Evolutionary conservation across 2,888 invertebrate species (phyloP).

Genomic region (Lottia scabra): DNA sequence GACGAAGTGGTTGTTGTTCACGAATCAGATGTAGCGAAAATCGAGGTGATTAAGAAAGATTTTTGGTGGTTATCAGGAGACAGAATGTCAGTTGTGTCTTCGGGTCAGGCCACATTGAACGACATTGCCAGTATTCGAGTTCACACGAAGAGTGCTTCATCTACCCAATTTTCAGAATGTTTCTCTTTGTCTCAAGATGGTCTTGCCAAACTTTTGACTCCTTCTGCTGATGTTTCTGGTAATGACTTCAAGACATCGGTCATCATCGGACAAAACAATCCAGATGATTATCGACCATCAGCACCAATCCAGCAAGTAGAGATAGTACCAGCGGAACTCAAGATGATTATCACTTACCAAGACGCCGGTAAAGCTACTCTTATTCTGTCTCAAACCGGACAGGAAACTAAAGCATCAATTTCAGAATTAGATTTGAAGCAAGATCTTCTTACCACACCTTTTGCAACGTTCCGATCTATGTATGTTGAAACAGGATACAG

Average conservation of each 20-base stretch:
- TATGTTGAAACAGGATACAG: constrained; percentile 46
- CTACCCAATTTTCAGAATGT: constrained; percentile 43
- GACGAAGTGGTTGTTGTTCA: constrained; percentile 30
- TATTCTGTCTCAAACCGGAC: constrained; percentile 30
- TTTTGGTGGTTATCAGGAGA: constrained; percentile 47
- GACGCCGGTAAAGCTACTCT: constrained; percentile 41
- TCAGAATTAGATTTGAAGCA: constrained; percentile 33
- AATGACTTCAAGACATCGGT: constrained; percentile 53
- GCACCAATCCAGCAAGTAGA: constrained; percentile 39
- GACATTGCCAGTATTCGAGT: constrained; percentile 43
- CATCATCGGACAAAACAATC: constrained; percentile 48
- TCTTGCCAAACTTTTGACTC: constrained; percentile 43
- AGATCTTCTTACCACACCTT: constrained; percentile 36
- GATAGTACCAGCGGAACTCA: constrained; percentile 31
- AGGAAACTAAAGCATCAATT: constrained; percentile 41
- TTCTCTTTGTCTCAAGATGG: constrained; percentile 52
- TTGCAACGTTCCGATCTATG: constrained; percentile 51
- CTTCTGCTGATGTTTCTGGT: constrained; percentile 44
- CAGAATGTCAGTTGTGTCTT: constrained; percentile 28
- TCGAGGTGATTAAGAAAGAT: constrained; percentile 46
- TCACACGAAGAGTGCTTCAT: constrained; percentile 39
- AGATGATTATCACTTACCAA: constrained; percentile 40
- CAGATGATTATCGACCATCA: constrained; percentile 44
- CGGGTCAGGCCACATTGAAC: constrained; percentile 15
- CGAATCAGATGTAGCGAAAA: constrained; percentile 31